Percentiles rank a stretch among this genome's conserved stretches.
These are phyloP conservation scores for Passer montanus DNA, from an alignment of 2,113 vertebrate genomes.

Conservation along the genomic window DNA sequence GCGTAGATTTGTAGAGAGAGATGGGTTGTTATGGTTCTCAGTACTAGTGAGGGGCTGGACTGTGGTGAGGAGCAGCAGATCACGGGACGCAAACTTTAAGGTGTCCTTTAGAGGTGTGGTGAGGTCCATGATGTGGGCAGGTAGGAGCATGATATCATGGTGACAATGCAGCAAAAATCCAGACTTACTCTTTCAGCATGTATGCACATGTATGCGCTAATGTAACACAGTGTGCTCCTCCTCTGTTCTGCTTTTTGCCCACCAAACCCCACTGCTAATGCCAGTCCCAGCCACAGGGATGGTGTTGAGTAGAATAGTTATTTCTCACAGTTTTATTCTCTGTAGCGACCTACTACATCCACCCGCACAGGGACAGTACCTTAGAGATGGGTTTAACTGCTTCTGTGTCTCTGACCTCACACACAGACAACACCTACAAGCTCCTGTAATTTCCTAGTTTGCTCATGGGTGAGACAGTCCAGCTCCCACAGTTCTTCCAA, in stretches of 20 bases:
- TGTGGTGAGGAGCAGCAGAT: not conserved
- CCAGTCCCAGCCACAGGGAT: not conserved
- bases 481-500: not conserved
- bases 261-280: not conserved
- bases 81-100: rapidly evolving
- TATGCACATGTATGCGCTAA: not conserved
- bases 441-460: not conserved
- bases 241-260: not conserved
- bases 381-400: not conserved
- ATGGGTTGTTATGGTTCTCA: not conserved
- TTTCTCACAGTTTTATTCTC: not conserved
- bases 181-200: not conserved
- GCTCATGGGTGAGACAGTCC: not conserved
- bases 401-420: not conserved
- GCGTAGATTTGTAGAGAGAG: not conserved
- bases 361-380: not conserved
- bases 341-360: not conserved
- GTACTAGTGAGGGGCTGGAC: not conserved
- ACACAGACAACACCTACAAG: not conserved
- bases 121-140: rapidly evolving
- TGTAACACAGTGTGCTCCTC: not conserved
- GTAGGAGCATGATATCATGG: not conserved
- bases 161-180: not conserved
- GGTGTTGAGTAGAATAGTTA: not conserved
- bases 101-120: not conserved